phyloP scores from a whole-genome alignment of 2,797 vertebrate species.

The Scolopax rusticola region DNA sequence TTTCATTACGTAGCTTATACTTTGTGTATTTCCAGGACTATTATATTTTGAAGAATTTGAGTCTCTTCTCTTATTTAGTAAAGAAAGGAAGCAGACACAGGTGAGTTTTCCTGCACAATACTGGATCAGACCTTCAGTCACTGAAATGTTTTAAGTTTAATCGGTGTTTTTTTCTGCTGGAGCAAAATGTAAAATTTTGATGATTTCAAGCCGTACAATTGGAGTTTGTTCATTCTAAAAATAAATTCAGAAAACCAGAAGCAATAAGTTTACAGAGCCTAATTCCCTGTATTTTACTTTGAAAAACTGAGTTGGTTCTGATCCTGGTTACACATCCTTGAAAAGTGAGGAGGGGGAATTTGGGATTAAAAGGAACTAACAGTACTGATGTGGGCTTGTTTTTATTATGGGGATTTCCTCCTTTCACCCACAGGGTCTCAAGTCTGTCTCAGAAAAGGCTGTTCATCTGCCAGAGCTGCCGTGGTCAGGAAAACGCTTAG shows the following conservation, averaged over 20 bases:
- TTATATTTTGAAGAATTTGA: not conserved
- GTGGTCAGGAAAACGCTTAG: not conserved
- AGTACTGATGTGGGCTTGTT: not conserved
- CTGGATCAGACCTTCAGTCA: not conserved
- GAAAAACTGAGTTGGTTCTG: not conserved
- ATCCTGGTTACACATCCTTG: not conserved
- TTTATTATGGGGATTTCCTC: not conserved
- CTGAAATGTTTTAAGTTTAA: not conserved
- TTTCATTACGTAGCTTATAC: not conserved
- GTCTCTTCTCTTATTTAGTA: not conserved
- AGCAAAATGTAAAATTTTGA: not conserved
- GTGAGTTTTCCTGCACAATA: not conserved
- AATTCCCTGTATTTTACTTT: not conserved
- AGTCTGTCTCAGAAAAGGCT: not conserved
- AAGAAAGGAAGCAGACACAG: not conserved
- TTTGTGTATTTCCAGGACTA: not conserved
- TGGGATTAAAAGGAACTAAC: not conserved
- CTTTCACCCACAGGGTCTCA: rapidly evolving
- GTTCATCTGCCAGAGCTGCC: not conserved
- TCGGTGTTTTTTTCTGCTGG: not conserved
- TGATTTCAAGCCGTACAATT: not conserved
- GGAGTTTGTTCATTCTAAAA: not conserved
- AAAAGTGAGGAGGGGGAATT: not conserved
- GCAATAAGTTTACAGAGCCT: not conserved
- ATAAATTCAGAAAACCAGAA: rapidly evolving